Base-by-base conservation (phyloP, 2,797 vertebrate genomes). In the Paguma larvata region DNA sequence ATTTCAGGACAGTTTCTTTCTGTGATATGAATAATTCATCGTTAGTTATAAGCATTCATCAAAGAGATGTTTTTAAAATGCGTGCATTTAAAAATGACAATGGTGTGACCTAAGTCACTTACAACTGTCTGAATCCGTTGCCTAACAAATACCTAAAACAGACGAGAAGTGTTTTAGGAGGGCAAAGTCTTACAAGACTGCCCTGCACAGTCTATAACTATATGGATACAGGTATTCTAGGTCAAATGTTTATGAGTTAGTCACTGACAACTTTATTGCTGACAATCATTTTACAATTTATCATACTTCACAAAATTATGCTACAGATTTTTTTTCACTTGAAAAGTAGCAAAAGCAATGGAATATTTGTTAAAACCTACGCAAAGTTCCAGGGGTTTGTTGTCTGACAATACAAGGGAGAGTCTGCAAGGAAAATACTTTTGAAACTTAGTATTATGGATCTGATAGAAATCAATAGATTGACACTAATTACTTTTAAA, bases 391-490 rank as follows among this genome's bases (percentile, higher is more conserved):
- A 97, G 11, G 16, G 9, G 44, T 92, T 95, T 93, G 18, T 27
- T 93, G 23, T 51, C 12, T 62, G 38, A 93, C 53, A 94, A 96
- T 95, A 90, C 2, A 25, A 27, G 16, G 15, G 32, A 97, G 89
- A 93, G 14, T 48, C 12, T 53, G 13, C 63, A 92, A 82, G 6
- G 27, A 95, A 97, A 78, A 94, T 93, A 89, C 91, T 93, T 1
- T 65, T 89, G 32, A 97, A 88, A 96, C 51, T 97, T 96, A 85
- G 84, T 96, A 97, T 97, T 56, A 96, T 25, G 85, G 14, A 53
- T 82, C 27, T 83, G 7, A 91, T 79, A 90, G 91, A 82, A 97
- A 68, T 96, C 89, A 96, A 98, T 73, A 93, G 34, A 91, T 97
- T 46, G 0, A 82, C 23, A 79, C 8, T 1, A 79, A 32, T 63